Conservation (phyloP, 2,888 invertebrate genomes). For the Dioctria rufipes region DNA sequence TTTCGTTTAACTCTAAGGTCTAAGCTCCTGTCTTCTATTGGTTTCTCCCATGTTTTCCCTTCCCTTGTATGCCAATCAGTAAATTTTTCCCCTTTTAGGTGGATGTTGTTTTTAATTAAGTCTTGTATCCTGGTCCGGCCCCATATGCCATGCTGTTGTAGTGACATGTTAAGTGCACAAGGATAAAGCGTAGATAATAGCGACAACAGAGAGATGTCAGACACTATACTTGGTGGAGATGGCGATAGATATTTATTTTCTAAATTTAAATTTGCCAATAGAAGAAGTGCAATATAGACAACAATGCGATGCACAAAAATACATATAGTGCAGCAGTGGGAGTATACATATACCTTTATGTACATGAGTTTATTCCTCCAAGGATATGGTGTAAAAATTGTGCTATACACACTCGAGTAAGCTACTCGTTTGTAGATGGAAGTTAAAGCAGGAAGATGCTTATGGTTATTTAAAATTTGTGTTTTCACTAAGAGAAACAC, state of each 20-base stretch:
- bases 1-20: not conserved
- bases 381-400: too few relatives aligned
- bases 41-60: not conserved
- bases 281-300: not conserved
- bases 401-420: too few relatives aligned
- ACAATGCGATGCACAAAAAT: not conserved
- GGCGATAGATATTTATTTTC: slow-evolving; percentile 7
- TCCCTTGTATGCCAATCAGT: slow-evolving; percentile 45
- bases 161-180: slow-evolving; percentile 24
- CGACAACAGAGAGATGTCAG: not conserved
- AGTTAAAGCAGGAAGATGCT: too few relatives aligned
- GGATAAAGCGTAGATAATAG: slow-evolving; percentile 1
- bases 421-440: too few relatives aligned
- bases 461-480: too few relatives aligned
- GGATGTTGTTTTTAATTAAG: slow-evolving; percentile 51
- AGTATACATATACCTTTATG: too few relatives aligned
- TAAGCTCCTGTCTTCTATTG: not conserved
- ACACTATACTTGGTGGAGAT: not conserved
- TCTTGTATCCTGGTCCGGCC: not conserved
- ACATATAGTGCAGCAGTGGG: too few relatives aligned
- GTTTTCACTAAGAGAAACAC: too few relatives aligned
- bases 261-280: slow-evolving; percentile 14
- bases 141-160: slow-evolving; percentile 29
- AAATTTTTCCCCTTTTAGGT: slow-evolving; percentile 38
- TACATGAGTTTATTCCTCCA: too few relatives aligned